These are phyloP conservation scores for Fringilla coelebs DNA, from an alignment of 2,797 vertebrate genomes.

Conservation along the genomic window DNA sequence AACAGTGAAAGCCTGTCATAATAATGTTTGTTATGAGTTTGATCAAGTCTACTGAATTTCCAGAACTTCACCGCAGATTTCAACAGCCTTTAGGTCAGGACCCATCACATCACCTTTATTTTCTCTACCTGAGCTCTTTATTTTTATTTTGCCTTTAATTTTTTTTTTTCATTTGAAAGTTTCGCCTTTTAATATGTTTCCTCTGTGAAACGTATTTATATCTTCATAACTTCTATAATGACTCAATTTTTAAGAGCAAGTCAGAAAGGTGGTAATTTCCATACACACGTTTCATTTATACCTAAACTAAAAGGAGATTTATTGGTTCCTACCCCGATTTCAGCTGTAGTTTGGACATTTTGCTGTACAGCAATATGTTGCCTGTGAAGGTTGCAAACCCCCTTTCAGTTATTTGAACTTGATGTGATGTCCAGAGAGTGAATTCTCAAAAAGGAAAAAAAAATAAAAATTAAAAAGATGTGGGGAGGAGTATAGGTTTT, in stretches of 20 bases:
- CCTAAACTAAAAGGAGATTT: constrained; percentile 31
- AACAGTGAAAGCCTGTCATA: not conserved
- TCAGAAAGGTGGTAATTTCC: constrained; percentile 8
- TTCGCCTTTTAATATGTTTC: constrained; percentile 51
- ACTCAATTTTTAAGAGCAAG: constrained; percentile 12
- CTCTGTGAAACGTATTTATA: constrained; percentile 23
- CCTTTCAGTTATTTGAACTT: not conserved
- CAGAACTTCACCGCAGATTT: not conserved
- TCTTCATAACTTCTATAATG: constrained; percentile 48
- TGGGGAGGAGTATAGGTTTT: not conserved
- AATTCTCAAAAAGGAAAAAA: not conserved
- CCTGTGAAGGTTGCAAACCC: not conserved
- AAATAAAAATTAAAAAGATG: no score
- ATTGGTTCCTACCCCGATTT: not conserved
- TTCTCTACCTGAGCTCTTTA: constrained; percentile 26
- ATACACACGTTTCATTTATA: constrained; percentile 20
- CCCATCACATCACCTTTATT: not conserved
- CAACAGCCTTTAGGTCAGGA: not conserved
- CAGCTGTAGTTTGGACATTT: not conserved
- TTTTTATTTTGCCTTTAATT: not conserved
- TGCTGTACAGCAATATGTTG: not conserved
- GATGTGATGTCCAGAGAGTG: not conserved
- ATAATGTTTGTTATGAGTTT: not conserved
- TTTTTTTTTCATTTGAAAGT: not conserved
- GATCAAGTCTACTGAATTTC: not conserved